Conservation (phyloP, 1,140 invertebrate genomes). For the Chironomus tepperi region DNA sequence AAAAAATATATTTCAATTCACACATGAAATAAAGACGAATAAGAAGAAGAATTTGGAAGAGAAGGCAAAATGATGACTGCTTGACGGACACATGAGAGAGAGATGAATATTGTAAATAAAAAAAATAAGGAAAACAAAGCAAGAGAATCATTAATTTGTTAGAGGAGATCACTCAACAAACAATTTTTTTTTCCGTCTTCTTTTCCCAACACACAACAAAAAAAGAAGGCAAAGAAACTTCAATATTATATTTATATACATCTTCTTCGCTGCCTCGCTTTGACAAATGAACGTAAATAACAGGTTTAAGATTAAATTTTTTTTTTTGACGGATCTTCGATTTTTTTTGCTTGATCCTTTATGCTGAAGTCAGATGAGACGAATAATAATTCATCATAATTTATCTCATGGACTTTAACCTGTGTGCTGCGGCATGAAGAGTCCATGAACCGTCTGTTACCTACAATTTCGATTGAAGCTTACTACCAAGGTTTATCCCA, state of each 20-base stretch:
- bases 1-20: slow-evolving; percentile 1
- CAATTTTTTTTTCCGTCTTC: slow-evolving; percentile 6
- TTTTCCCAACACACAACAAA: background rate
- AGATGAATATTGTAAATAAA: background rate
- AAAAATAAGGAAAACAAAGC: too few species aligned
- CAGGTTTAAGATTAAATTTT: background rate
- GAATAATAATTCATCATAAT: slow-evolving; percentile 10
- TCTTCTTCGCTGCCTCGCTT: background rate
- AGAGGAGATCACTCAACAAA: slow-evolving; percentile 7
- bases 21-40: background rate
- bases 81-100: background rate
- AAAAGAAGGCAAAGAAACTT: background rate
- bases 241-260: too few species aligned
- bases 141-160: background rate
- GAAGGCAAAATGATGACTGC: background rate
- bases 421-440: too few species aligned
- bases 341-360: background rate
- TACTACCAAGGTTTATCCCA: too few species aligned
- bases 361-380: background rate
- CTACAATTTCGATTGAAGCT: too few species aligned
- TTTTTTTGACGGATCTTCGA: slow-evolving; percentile 1
- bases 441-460: too few species aligned
- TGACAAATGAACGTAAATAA: slow-evolving; percentile 14
- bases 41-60: background rate
- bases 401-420: background rate